phyloP scores from a whole-genome alignment of 2,888 invertebrate genomes.

The Ormyrus rosae region DNA sequence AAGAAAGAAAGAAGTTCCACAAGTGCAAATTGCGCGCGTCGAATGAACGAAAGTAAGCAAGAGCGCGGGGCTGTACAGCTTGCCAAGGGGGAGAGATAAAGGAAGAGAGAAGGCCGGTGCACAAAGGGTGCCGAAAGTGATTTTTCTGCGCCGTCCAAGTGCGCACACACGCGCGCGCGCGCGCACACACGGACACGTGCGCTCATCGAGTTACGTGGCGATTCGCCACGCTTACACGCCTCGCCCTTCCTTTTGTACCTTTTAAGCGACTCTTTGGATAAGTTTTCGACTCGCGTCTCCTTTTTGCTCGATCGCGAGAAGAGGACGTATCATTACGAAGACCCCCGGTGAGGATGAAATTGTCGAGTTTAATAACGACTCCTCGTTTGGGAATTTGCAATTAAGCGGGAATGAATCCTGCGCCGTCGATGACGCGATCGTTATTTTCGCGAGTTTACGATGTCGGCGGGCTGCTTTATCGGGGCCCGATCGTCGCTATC shows the following conservation, averaged over 20 bases:
- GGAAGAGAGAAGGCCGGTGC: neutral
- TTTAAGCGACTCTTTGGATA: neutral
- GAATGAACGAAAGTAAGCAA: constrained; percentile 4
- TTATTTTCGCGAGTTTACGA: constrained; percentile 18
- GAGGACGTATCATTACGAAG: neutral
- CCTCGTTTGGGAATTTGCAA: constrained; percentile 42
- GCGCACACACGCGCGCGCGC: neutral
- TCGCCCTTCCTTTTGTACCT: neutral
- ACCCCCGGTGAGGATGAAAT: constrained; percentile 45
- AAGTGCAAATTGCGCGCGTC: no score
- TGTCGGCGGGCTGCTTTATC: neutral
- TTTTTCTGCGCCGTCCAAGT: neutral
- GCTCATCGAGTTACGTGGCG: constrained; percentile 30
- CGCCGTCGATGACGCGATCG: constrained; percentile 15
- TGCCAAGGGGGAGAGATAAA: neutral
- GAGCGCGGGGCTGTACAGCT: neutral
- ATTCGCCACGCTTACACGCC: constrained; percentile 32
- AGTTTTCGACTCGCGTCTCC: neutral
- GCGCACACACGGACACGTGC: neutral
- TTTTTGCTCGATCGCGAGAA: neutral
- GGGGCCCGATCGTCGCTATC: neutral
- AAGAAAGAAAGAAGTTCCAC: neutral
- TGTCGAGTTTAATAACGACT: constrained; percentile 34
- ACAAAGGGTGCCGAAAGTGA: constrained; percentile 55
- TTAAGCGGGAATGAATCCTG: constrained; percentile 10